Percentiles rank a stretch among this genome's conserved stretches.
phyloP scores from a whole-genome alignment of 2,888 invertebrate genomes.

The Drosophila infuscata region DNA sequence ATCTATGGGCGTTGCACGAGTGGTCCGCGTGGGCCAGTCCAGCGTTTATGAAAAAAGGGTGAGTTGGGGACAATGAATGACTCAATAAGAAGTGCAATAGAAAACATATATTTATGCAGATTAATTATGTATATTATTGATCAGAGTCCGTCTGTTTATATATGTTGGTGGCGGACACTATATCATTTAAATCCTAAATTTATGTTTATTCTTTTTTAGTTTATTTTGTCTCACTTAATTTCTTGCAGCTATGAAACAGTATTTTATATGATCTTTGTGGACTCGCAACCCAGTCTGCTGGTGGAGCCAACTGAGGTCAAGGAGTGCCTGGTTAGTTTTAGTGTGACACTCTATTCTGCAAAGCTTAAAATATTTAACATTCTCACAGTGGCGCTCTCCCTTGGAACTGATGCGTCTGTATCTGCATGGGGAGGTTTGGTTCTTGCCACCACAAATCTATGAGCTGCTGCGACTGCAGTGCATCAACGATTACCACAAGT shows the following conservation, averaged over 20 bases:
- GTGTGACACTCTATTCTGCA: too few relatives aligned
- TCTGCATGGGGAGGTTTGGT: slow-evolving; percentile 41
- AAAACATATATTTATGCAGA: background rate
- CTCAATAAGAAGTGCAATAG: background rate
- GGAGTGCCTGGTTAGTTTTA: slow-evolving; percentile 49
- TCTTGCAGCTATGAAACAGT: slow-evolving; percentile 56
- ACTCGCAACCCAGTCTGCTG: slow-evolving; percentile 51
- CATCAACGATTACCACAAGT: slow-evolving; percentile 31
- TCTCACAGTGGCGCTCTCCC: slow-evolving; percentile 58
- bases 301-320: slow-evolving; percentile 63
- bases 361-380: background rate
- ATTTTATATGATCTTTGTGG: slow-evolving; percentile 61
- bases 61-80: background rate
- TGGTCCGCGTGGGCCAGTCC: slow-evolving; percentile 95
- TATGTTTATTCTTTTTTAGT: background rate
- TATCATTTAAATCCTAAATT: background rate
- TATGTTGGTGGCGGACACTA: background rate
- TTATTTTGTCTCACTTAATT: too few relatives aligned
- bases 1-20: slow-evolving; percentile 91
- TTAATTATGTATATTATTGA: background rate
- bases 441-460: slow-evolving; percentile 67
- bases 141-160: background rate
- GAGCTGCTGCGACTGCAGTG: slow-evolving; percentile 56
- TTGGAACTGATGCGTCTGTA: slow-evolving; percentile 35
- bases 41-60: slow-evolving; percentile 85